A percentile compares a stretch with the other conserved stretches of the same genome.
Conservation (phyloP, 1,140 invertebrate genomes). For the Tyrophagus putrescentiae region DNA sequence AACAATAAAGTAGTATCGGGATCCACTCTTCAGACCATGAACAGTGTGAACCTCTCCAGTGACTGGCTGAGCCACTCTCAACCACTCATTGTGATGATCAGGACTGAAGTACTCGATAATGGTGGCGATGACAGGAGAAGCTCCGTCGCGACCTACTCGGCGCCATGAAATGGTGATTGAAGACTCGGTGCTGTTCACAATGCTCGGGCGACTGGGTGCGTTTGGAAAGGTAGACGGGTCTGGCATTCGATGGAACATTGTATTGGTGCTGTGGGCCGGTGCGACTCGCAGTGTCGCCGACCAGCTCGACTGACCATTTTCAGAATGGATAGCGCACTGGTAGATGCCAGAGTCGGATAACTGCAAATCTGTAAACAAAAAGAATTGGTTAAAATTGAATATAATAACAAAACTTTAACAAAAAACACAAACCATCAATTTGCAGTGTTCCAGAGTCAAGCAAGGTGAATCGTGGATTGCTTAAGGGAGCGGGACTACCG, state of each 20-base stretch:
- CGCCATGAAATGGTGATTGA: conserved; percentile 66
- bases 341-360: conserved; percentile 53
- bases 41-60: conserved; percentile 49
- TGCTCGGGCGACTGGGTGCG: conserved; percentile 49
- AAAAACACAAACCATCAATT: conserved; percentile 50
- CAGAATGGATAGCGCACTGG: conserved; percentile 61
- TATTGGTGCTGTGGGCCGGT: conserved; percentile 53
- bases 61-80: conserved; percentile 50
- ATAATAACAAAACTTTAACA: neutral
- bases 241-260: conserved; percentile 56
- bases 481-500: conserved; percentile 13
- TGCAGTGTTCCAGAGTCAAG: conserved; percentile 54
- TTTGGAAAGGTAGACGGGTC: conserved; percentile 60
- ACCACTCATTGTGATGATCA: conserved; percentile 62
- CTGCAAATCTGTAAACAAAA: conserved; percentile 24
- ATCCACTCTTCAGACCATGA: conserved; percentile 55
- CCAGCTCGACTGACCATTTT: conserved; percentile 67
- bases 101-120: conserved; percentile 68
- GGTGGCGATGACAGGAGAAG: conserved; percentile 45
- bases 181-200: conserved; percentile 59
- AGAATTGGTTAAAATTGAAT: conserved; percentile 20
- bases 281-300: conserved; percentile 41
- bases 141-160: conserved; percentile 51
- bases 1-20: conserved; percentile 72
- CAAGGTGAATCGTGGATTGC: conserved; percentile 37